These are phyloP conservation scores for Epicauta chinensis DNA, from an alignment of 1,140 invertebrate species.

Conservation along the genomic window DNA sequence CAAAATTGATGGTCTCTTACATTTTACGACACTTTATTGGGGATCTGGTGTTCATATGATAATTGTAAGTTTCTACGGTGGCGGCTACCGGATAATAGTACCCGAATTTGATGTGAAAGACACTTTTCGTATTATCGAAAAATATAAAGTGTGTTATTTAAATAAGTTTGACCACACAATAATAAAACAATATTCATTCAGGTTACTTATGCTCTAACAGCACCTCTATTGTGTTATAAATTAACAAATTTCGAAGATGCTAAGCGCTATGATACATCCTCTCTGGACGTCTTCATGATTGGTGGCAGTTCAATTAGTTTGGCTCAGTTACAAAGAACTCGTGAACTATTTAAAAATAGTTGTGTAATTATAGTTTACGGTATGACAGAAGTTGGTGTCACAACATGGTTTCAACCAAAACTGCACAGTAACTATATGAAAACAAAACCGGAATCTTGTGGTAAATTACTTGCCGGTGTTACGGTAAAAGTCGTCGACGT, in stretches of 20 bases:
- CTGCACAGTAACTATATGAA: background rate
- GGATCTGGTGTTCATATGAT: background rate
- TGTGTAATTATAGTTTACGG: background rate
- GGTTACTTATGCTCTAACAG: slow-evolving; percentile 1
- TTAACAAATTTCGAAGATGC: background rate
- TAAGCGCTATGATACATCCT: background rate
- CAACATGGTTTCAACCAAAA: background rate
- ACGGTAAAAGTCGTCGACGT: slow-evolving; percentile 32
- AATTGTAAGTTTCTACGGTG: too few species aligned
- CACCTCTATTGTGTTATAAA: background rate
- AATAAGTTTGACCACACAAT: too few species aligned
- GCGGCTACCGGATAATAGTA: background rate
- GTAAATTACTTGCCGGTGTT: background rate
- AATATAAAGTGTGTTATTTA: slow-evolving; percentile 6
- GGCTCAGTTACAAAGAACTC: background rate
- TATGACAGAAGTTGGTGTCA: background rate
- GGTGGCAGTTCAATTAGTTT: background rate
- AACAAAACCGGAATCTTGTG: too few species aligned
- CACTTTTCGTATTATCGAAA: background rate
- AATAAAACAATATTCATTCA: slow-evolving; percentile 1
- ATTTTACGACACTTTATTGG: slow-evolving; percentile 3
- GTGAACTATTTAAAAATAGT: background rate
- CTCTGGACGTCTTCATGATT: background rate
- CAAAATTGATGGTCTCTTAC: too few species aligned
- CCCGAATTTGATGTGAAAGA: background rate